Evolutionary conservation across 1,140 invertebrate species (phyloP).

Genomic region (Drosophila auraria): DNA sequence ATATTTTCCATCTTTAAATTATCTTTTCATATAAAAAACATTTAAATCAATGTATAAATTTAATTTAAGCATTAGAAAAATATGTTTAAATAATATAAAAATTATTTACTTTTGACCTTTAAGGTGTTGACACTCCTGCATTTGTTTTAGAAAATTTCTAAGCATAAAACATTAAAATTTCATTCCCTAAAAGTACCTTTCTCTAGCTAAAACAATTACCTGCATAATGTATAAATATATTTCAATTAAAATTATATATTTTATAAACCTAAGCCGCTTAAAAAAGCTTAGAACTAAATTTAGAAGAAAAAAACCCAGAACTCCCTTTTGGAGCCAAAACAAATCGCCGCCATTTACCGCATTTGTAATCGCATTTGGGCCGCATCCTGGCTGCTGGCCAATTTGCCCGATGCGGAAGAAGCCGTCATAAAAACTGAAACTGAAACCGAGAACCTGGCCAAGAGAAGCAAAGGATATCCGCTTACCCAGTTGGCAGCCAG

Average conservation of each 20-base stretch:
- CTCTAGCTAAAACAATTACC: background rate
- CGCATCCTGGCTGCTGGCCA: constrained; percentile 53
- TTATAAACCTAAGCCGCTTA: constrained; percentile 2
- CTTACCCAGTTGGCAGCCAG: constrained; percentile 58
- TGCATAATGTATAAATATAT: background rate
- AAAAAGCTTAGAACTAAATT: background rate
- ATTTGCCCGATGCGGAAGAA: constrained; percentile 41
- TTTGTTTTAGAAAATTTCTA: no score
- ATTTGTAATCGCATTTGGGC: constrained; percentile 11
- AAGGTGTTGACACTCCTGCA: no score
- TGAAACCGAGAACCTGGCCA: constrained; percentile 19
- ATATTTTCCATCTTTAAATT: no score
- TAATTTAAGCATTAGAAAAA: no score
- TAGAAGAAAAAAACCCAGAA: background rate
- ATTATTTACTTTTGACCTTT: no score
- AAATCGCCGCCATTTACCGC: background rate
- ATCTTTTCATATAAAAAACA: no score
- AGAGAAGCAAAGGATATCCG: constrained; percentile 33
- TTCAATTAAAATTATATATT: background rate
- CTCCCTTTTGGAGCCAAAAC: background rate
- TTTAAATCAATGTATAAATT: no score
- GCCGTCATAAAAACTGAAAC: constrained; percentile 63
- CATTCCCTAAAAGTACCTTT: no score
- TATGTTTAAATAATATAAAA: no score
- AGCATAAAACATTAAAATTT: no score